Conservation (phyloP, 2,797 vertebrate genomes). For the Sebastes iracundus region DNA sequence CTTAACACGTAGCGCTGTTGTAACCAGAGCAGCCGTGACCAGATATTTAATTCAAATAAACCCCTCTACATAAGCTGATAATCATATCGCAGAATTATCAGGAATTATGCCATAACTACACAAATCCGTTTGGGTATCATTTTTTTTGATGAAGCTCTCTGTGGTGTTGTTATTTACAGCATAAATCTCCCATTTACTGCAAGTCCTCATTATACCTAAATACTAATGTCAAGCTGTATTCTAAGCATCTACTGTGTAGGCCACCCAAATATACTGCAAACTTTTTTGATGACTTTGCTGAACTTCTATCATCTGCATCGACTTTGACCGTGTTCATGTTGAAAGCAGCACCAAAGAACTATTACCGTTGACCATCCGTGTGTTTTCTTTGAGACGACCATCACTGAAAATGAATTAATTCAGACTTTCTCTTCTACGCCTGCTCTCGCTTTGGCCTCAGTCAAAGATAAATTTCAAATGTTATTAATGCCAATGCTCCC, state of each 20-base stretch:
- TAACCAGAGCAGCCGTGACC: neutral
- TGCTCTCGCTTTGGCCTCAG: neutral
- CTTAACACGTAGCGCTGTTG: neutral
- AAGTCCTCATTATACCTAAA: neutral
- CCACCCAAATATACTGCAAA: neutral
- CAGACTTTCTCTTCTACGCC: no score
- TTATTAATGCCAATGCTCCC: neutral
- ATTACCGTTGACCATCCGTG: neutral
- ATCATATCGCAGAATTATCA: constrained; percentile 36
- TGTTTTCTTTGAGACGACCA: neutral
- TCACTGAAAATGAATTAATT: neutral
- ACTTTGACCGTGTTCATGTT: neutral
- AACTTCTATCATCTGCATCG: neutral
- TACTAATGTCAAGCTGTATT: neutral
- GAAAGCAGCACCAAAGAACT: neutral
- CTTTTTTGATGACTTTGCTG: neutral
- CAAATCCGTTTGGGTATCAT: constrained; percentile 32
- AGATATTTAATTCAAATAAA: constrained; percentile 6
- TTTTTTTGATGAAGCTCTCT: constrained; percentile 29
- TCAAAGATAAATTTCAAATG: neutral
- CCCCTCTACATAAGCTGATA: constrained; percentile 35
- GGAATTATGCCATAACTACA: constrained; percentile 25
- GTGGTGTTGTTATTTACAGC: constrained; percentile 32
- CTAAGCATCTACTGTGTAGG: no score
- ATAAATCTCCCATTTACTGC: constrained; percentile 30